Percentiles rank a stretch among this genome's conserved stretches.
phyloP scores from a whole-genome alignment of 2,113 vertebrate species.

The Narcine bancroftii region DNA sequence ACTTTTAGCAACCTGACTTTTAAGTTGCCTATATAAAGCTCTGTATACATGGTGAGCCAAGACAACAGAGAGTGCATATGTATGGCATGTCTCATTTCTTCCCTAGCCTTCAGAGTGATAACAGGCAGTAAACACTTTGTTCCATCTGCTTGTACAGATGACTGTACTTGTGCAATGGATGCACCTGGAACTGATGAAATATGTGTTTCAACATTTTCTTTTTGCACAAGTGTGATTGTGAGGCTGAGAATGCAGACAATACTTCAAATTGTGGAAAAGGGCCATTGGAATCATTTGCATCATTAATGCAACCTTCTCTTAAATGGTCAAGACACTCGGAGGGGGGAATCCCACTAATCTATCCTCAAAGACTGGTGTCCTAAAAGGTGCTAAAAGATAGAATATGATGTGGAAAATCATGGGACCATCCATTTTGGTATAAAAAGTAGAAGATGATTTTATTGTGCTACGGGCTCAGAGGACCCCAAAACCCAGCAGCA shows the following conservation, averaged over 20 bases:
- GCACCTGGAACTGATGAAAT: neutral
- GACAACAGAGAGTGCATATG: neutral
- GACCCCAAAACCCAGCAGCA: too few species aligned
- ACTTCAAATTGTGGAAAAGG: neutral
- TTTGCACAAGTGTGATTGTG: neutral
- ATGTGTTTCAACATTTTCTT: neutral
- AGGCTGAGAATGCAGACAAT: neutral
- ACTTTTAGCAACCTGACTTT: neutral
- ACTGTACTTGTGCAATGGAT: neutral
- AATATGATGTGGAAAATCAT: neutral
- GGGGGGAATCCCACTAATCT: neutral
- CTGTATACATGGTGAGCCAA: neutral
- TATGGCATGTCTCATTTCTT: neutral
- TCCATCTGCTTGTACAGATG: neutral
- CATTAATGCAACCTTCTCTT: neutral
- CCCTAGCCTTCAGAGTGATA: neutral
- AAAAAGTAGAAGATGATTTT: too few species aligned
- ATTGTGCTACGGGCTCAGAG: too few species aligned
- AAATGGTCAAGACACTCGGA: neutral
- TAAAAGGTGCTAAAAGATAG: neutral
- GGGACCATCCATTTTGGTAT: too few species aligned
- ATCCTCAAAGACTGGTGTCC: neutral
- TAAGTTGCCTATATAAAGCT: conserved; percentile 8
- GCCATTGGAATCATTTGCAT: neutral
- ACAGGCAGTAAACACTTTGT: conserved; percentile 20